Base-by-base conservation (phyloP, 2,797 vertebrate genomes). In the Orestias chungarensis region DNA sequence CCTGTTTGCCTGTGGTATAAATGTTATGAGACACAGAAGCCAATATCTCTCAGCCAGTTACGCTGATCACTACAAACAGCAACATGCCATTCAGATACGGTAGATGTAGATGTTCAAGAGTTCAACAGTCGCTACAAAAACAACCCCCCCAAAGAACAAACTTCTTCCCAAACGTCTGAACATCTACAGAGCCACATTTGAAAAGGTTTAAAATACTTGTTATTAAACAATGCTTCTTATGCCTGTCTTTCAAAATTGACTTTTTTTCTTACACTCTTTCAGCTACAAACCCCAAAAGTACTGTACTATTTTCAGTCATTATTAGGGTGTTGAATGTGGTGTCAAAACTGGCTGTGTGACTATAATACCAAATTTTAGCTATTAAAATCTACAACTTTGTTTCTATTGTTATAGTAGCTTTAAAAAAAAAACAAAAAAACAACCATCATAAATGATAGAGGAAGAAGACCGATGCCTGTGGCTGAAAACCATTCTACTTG, bases 91-190 rank as follows among this genome's bases (percentile, higher is more conserved):
- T n/a, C n/a, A n/a, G n/a, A n/a, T n/a, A n/a, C n/a, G n/a, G n/a
- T n/a, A n/a, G n/a, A n/a, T n/a, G n/a, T 27, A 29, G 57, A 69
- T 65, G 29, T 31, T 40, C 44, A 25, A 54, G 61, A 61, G 71
- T 38, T n/a, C n/a, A n/a, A n/a, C n/a, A n/a, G n/a, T n/a, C n/a
- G n/a, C n/a, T n/a, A n/a, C 29, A 68, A 17, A 18, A 50, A 43
- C 57, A 52, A 5, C 49, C 40, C 6, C 25, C 57, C 14, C n/a
- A 31, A 27, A 59, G 8, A 64, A 55, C 49, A 47, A 50, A 20
- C 68, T 75, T 11, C 67, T 47, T 54, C 8, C 55, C 42, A 17
- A 67, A 79, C 54, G 42, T 64, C 17, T 43, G 57, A 27, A 55
- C 29, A 70, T 66, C 44, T 46, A 17, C 7, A 55, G 29, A 23